A percentile compares a stretch with the other conserved stretches of the same genome.
phyloP scores from a whole-genome alignment of 1,140 invertebrate species.

The Drosophila pruinosa region DNA sequence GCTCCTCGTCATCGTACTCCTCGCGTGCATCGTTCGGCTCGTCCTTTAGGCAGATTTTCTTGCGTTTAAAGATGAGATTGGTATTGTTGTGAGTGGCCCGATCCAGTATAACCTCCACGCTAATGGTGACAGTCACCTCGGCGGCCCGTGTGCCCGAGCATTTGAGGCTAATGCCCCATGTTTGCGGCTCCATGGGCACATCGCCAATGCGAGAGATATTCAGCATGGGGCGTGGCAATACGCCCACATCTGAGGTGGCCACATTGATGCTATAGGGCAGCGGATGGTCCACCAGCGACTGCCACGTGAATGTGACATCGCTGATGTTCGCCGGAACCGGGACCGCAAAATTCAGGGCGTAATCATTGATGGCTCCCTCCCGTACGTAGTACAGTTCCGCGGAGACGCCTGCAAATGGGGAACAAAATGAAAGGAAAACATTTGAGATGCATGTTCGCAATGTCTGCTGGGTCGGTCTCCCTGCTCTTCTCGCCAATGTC shows the following conservation, averaged over 20 bases:
- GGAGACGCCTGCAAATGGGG: slow-evolving; percentile 87
- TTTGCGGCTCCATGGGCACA: slow-evolving; percentile 90
- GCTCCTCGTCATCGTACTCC: slow-evolving; percentile 69
- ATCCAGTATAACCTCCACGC: slow-evolving; percentile 91
- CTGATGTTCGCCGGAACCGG: slow-evolving; percentile 91
- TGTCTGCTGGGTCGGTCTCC: slow-evolving; percentile 33
- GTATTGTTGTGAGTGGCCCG: slow-evolving; percentile 87
- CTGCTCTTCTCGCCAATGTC: not conserved
- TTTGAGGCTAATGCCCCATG: slow-evolving; percentile 91
- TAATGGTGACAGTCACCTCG: slow-evolving; percentile 93
- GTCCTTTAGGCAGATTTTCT: slow-evolving; percentile 89
- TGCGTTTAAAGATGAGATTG: slow-evolving; percentile 89
- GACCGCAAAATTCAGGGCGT: slow-evolving; percentile 93
- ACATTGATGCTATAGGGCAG: slow-evolving; percentile 92
- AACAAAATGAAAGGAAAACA: slow-evolving; percentile 12
- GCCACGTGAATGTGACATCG: slow-evolving; percentile 94
- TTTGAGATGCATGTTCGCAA: slow-evolving; percentile 20
- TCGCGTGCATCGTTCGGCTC: slow-evolving; percentile 69
- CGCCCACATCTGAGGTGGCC: slow-evolving; percentile 89
- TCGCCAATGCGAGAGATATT: slow-evolving; percentile 92
- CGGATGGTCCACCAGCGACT: slow-evolving; percentile 89
- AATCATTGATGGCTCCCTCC: slow-evolving; percentile 92
- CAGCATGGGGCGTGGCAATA: slow-evolving; percentile 88
- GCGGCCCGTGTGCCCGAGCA: slow-evolving; percentile 91
- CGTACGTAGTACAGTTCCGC: slow-evolving; percentile 94